A percentile compares a stretch with the other conserved stretches of the same genome.
These are phyloP conservation scores for Drosophila yooni DNA, from an alignment of 2,888 invertebrate species.

Conservation along the genomic window DNA sequence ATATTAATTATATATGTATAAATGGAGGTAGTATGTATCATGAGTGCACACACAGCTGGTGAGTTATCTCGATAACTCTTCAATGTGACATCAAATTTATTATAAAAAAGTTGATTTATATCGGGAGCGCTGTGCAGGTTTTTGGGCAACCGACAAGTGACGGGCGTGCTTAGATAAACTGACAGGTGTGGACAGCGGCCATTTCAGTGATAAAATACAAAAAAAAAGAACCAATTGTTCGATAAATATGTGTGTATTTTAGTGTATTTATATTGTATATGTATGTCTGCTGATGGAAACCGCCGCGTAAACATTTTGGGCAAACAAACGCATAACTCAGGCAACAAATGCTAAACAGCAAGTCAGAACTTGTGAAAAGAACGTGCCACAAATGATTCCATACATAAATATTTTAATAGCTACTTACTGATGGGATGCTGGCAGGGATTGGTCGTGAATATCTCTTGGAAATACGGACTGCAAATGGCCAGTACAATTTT, in stretches of 20 bases:
- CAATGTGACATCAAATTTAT: constrained; percentile 72
- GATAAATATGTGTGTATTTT: neutral
- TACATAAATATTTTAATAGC: neutral
- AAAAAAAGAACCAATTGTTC: constrained; percentile 6
- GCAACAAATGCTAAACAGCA: constrained; percentile 16
- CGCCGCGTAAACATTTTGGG: constrained; percentile 46
- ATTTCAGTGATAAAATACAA: constrained; percentile 41
- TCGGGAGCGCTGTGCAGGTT: constrained; percentile 42
- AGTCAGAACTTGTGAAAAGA: constrained; percentile 38
- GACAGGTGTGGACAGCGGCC: constrained; percentile 41
- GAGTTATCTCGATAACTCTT: constrained; percentile 51
- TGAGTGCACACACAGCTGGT: constrained; percentile 4
- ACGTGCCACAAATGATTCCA: constrained; percentile 28
- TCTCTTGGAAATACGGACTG: constrained; percentile 86
- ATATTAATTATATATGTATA: neutral
- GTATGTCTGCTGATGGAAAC: neutral
- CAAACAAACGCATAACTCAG: constrained; percentile 35
- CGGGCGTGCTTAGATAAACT: constrained; percentile 59
- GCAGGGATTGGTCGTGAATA: constrained; percentile 85
- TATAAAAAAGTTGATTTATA: constrained; percentile 76
- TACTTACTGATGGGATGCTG: constrained; percentile 86
- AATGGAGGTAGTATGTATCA: no score
- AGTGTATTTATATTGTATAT: neutral
- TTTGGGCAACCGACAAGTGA: constrained; percentile 64
- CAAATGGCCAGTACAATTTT: constrained; percentile 86